These are phyloP conservation scores for Brachionus calyciflorus DNA, from an alignment of 1,140 invertebrate genomes.

Conservation along the genomic window DNA sequence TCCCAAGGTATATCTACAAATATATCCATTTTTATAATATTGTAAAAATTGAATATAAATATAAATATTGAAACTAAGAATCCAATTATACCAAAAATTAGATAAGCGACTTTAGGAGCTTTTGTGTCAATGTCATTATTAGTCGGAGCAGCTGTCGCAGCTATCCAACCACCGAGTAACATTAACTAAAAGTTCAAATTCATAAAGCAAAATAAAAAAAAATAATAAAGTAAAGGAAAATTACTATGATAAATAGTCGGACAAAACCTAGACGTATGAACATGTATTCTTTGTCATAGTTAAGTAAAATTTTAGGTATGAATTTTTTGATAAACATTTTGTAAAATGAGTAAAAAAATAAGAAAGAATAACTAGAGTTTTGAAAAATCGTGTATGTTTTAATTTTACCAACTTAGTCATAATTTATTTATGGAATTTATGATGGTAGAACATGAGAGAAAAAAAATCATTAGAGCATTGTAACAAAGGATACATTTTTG, in stretches of 20 bases:
- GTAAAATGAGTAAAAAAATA: no score
- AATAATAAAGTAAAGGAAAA: not conserved
- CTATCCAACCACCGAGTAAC: not conserved
- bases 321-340: slow-evolving; percentile 22
- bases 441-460: no score
- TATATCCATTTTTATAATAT: not conserved
- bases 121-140: not conserved
- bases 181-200: no score
- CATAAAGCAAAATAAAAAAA: not conserved
- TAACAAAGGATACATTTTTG: no score
- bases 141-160: not conserved
- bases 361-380: no score
- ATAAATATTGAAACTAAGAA: not conserved
- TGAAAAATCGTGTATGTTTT: not conserved
- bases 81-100: not conserved
- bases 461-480: no score
- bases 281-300: slow-evolving; percentile 15
- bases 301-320: not conserved
- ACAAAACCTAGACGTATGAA: not conserved
- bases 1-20: no score
- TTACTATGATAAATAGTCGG: not conserved
- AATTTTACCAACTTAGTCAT: not conserved
- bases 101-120: not conserved
- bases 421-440: not conserved
- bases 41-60: not conserved